Base-by-base conservation (phyloP, 2,888 invertebrate genomes). In the Imbricaverruca yamaguchii region DNA sequence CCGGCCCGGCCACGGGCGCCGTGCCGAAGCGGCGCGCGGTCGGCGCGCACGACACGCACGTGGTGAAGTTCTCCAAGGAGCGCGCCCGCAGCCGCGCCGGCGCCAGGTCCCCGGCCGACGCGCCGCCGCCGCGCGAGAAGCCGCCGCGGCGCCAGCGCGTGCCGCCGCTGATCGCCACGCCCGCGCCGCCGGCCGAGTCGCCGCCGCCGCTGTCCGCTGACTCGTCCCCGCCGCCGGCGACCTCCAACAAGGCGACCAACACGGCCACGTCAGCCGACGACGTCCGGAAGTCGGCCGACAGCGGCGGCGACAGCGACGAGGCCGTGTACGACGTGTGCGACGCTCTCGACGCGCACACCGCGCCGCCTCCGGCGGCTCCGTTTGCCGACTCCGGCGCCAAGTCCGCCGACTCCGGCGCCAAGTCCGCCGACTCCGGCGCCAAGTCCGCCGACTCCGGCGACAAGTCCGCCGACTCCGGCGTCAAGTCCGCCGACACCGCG, bases 11-110 rank as follows among this genome's bases (percentile, higher is more conserved):
- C 67, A 25, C 67, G 11, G 67, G 67, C 8, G 77, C 55, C 1
- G 55, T 77, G 18, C 77, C 77, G 8, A 77, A 77, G 53, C 77
- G 39, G 18, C 77, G 77, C 18, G 15, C 39, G 2, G 39, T 39
- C 39, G 39, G 18, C 21, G 21, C 55, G 77, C 53, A 55, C 4
- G 77, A 55, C 53, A 18, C 77, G 18, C 77, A 77, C 3, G 77
- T 77, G 7, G 77, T 77, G 18, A 77, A 77, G 55, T 77, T 77
- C 55, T 55, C 77, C 7, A 77, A 77, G 77, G 82, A 82, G 8
- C 23, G 67, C 9, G 25, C 25, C 69, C 74, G 80, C 15, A 80
- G 82, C 63, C 79, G 80, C 15, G 65, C 78, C 18, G 61, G 56
- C 12, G 80, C 80, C 23, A 61, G 59, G 65, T 25, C 56, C 67